Evolutionary conservation across 1,140 invertebrate genomes (phyloP).

Genomic region (Ostrea denselamellosa): DNA sequence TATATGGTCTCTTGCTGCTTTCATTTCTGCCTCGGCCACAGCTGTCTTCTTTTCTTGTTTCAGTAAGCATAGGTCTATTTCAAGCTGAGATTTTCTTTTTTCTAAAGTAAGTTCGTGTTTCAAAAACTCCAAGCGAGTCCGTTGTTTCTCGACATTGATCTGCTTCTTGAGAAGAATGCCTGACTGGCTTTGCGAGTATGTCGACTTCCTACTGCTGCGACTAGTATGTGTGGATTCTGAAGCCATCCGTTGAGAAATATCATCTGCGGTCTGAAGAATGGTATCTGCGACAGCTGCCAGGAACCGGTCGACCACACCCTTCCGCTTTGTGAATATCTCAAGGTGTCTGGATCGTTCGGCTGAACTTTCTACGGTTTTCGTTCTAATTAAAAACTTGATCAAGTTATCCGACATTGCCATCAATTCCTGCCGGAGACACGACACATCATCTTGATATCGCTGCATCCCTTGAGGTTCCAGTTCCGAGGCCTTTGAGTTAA

Average conservation of each 20-base stretch:
- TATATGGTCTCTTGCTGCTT: neutral
- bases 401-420: neutral
- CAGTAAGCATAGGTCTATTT: conserved; percentile 17
- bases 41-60: conserved; percentile 36
- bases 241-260: neutral
- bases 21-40: conserved; percentile 30
- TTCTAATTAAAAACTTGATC: neutral
- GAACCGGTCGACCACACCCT: neutral
- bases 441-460: neutral
- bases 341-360: neutral
- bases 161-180: neutral
- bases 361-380: neutral
- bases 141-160: conserved; percentile 19
- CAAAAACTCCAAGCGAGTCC: neutral
- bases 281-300: neutral
- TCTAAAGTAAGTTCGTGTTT: conserved; percentile 24
- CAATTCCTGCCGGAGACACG: neutral
- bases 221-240: conserved; percentile 25
- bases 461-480: neutral
- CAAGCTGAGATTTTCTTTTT: conserved; percentile 14
- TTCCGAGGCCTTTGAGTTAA: neutral
- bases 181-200: conserved; percentile 23
- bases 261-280: neutral
- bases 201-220: conserved; percentile 23
- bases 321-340: neutral